These are phyloP conservation scores for Aporrectodea caliginosa DNA, from an alignment of 1,140 invertebrate genomes.

Conservation along the genomic window DNA sequence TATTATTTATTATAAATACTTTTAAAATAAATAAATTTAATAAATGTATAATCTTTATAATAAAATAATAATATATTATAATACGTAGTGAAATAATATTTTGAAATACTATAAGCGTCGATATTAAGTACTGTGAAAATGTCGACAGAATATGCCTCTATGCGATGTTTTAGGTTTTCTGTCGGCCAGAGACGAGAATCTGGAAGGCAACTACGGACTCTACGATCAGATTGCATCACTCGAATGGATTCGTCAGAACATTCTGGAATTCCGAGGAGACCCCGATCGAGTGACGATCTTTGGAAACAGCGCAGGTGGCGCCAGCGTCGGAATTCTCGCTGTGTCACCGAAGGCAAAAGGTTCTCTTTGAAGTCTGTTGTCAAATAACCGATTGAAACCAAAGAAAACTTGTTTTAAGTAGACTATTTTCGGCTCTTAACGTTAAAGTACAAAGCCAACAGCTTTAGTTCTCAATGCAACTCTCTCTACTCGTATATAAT, in stretches of 20 bases:
- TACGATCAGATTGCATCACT: conserved; percentile 64
- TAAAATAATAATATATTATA: no score
- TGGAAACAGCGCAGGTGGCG: conserved; percentile 45
- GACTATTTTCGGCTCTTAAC: neutral
- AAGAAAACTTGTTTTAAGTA: no score
- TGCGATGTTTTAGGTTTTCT: conserved; percentile 30
- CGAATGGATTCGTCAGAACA: conserved; percentile 60
- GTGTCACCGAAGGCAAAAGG: conserved; percentile 27
- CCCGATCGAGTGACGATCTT: conserved; percentile 42
- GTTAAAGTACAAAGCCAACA: neutral
- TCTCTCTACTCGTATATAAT: no score
- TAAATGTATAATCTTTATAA: no score
- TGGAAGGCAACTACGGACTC: conserved; percentile 62
- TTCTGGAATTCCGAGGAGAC: conserved; percentile 45
- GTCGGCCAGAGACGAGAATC: neutral
- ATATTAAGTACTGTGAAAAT: no score
- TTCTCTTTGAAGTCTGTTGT: no score
- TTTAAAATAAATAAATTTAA: no score
- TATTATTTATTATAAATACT: no score
- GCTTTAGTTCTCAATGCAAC: neutral
- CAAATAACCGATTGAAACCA: no score
- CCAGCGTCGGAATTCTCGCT: conserved; percentile 28
- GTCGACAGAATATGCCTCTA: no score
- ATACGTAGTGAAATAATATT: no score
- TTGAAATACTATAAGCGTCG: no score